Conservation (phyloP, 2,113 vertebrate genomes). For the Prietella phreatophila region DNA sequence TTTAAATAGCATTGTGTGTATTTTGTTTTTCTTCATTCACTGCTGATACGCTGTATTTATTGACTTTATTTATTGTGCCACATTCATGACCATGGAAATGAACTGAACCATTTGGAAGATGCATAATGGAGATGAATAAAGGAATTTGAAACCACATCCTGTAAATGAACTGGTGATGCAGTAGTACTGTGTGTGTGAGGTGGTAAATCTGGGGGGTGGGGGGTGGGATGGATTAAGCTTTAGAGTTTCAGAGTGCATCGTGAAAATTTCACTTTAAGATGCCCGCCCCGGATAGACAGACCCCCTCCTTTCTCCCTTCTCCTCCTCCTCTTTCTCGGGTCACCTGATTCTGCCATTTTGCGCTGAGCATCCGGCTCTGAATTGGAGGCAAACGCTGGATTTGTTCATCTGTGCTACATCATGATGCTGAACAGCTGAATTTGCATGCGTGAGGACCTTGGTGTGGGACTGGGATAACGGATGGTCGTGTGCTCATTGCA, state of each 20-base stretch:
- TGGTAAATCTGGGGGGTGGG: too few relatives aligned
- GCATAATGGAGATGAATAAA: conserved; percentile 3
- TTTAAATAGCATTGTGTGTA: not conserved
- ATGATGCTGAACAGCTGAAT: conserved; percentile 44
- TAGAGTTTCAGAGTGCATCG: conserved; percentile 33
- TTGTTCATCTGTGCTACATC: conserved; percentile 45
- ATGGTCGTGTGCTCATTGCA: not conserved
- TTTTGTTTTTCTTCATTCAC: not conserved
- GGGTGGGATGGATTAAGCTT: not conserved
- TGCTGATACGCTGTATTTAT: conserved; percentile 31
- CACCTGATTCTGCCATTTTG: conserved; percentile 84
- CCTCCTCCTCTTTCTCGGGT: conserved; percentile 57
- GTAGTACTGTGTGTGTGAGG: not conserved
- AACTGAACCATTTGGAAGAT: not conserved
- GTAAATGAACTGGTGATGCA: not conserved
- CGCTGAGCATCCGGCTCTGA: conserved; percentile 69
- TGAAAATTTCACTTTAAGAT: conserved; percentile 72
- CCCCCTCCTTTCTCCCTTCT: not conserved
- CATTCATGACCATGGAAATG: not conserved
- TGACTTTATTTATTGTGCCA: conserved; percentile 21
- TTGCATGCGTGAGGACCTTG: conserved; percentile 10
- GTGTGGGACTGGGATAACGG: not conserved
- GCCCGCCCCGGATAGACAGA: conserved; percentile 66
- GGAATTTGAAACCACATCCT: not conserved
- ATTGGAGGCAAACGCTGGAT: conserved; percentile 56